Evolutionary conservation across 2,888 invertebrate genomes (phyloP).

Genomic region (Hyposoter didymator): DNA sequence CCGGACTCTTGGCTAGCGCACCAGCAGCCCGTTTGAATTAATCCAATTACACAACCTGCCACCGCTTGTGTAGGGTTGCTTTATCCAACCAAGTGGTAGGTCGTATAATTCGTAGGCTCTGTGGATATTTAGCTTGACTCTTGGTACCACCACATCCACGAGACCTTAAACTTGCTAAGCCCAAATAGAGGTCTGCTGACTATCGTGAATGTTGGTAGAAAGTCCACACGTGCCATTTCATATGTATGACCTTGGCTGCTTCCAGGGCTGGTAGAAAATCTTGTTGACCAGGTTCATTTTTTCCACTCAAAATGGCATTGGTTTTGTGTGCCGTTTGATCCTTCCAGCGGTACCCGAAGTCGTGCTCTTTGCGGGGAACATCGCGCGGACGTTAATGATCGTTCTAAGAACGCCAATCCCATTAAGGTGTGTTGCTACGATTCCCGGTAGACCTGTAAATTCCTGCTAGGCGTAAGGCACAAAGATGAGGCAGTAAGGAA

Average conservation of each 20-base stretch:
- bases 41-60: slow-evolving; percentile 80
- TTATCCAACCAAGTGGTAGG: slow-evolving; percentile 55
- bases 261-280: not conserved
- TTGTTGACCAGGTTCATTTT: not conserved
- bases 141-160: slow-evolving; percentile 59
- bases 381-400: slow-evolving; percentile 75
- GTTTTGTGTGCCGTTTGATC: slow-evolving; percentile 4
- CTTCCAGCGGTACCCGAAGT: slow-evolving; percentile 13
- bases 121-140: slow-evolving; percentile 73
- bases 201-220: not conserved
- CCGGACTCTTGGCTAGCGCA: slow-evolving; percentile 10
- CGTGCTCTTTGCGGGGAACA: slow-evolving; percentile 13
- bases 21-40: slow-evolving; percentile 77
- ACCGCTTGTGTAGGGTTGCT: slow-evolving; percentile 8
- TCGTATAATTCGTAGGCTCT: slow-evolving; percentile 67
- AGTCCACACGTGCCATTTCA: not conserved
- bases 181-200: slow-evolving; percentile 74
- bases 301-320: not conserved
- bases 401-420: slow-evolving; percentile 77
- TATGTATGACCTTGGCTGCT: not conserved
- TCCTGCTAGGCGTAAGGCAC: slow-evolving; percentile 71
- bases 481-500: slow-evolving; percentile 71
- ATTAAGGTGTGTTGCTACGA: slow-evolving; percentile 76
- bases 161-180: slow-evolving; percentile 75
- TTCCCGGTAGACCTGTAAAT: slow-evolving; percentile 78